phyloP scores from a whole-genome alignment of 1,140 invertebrate genomes.

The Aphis gossypii region DNA sequence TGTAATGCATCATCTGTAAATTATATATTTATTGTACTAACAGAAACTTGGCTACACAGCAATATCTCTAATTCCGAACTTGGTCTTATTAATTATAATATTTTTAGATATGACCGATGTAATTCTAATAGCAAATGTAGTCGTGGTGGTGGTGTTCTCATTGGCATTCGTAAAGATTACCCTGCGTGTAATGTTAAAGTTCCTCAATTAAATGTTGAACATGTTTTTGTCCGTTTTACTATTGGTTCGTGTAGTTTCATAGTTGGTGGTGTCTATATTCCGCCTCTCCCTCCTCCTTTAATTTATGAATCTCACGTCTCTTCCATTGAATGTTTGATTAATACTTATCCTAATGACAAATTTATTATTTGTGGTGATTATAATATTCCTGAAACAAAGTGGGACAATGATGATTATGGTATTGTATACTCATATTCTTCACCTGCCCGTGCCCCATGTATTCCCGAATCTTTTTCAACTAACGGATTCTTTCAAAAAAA shows the following conservation, averaged over 20 bases:
- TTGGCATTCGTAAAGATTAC: not conserved
- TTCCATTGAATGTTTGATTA: not conserved
- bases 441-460: too few relatives aligned
- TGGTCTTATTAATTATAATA: constrained; percentile 36
- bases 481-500: too few relatives aligned
- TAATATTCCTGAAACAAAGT: not conserved
- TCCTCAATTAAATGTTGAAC: constrained; percentile 17
- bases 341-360: not conserved
- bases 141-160: not conserved
- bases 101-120: constrained; percentile 41
- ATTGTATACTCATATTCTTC: too few relatives aligned
- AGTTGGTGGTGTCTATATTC: constrained; percentile 11
- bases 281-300: not conserved
- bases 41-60: not conserved
- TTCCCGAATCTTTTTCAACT: too few relatives aligned
- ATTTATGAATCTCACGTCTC: constrained; percentile 25
- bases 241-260: not conserved
- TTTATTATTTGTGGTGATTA: constrained; percentile 31
- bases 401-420: too few relatives aligned
- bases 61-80: not conserved
- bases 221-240: constrained; percentile 14
- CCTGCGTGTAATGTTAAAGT: not conserved
- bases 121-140: not conserved
- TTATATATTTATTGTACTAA: not conserved
- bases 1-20: constrained; percentile 13